Evolutionary conservation across 1,140 invertebrate species (phyloP), one percentile per base, ranked within the genome.

Genomic region (Drosophila dunni): DNA sequence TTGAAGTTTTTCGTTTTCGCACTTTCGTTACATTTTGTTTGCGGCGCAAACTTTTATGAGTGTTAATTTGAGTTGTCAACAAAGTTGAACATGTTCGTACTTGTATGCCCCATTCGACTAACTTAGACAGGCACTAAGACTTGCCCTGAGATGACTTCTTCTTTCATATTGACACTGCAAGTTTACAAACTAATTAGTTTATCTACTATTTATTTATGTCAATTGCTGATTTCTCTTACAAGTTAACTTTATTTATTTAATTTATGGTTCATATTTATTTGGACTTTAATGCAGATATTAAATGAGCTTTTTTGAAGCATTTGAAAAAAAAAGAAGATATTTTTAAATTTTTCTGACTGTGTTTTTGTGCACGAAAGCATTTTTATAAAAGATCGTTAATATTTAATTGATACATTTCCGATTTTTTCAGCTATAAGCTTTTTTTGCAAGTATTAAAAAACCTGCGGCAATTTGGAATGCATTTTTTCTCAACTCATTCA

Each of bases 11-110:
- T 60, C 64, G 63, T 29, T 29, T 29, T 74, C 62, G 45, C 73
- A 36, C 60, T 57, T 54, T 74, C 48, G 40, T 48, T 68, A 54
- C 45, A 56, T 66, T 73, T 44, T 42, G 70, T 61, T 46, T 73
- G 66, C 44, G 74, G 51, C 82, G 66, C 72, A 65, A 85, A 86
- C 79, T 86, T 80, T 86, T 86, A 83, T 89, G 83, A 88, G 79
- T 86, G 83, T 79, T 86, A 86, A 86, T 86, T 86, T 86, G 83
- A 79, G 79, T 88, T 86, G 83, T 88, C 83, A 86, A 86, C 83
- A 86, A 88, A 78, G 76, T 78, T 75, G 45, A 88, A 88, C 82
- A 85, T 81, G 70, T 70, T 53, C 29, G 44, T 44, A 15, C 51
- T 36, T 54, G 48, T n/a, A 8, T 33, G 11, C 11, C n/a, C 24